Base-by-base conservation (phyloP, 2,113 vertebrate species). In the Deroptyus accipitrinus region DNA sequence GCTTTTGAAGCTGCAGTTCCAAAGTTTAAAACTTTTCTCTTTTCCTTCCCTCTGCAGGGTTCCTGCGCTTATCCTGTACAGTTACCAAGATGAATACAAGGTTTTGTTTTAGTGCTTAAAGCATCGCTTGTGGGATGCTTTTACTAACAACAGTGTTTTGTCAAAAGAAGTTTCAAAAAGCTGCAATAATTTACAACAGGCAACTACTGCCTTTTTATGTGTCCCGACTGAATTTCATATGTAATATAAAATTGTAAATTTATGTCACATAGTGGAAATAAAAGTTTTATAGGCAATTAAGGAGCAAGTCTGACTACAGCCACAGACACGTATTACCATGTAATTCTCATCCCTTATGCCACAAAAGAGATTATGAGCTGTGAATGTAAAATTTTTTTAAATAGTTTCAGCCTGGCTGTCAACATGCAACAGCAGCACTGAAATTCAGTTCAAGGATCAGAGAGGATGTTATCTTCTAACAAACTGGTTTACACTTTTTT, bases 31-130 rank as follows among this genome's bases (percentile, higher is more conserved):
- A 74, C 41, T 27, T 17, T 3, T 66, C n/a, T 44, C 7, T 92
- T 95, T 84, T 95, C 31, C 52, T 94, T 97, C 77, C 61, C 31
- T 98, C 83, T 96, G 33, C 98, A 99, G 99, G 96, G 98, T 99
- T 90, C 98, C 98, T 18, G 97, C 99, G 37, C 98, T 99, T 52
- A 98, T 99, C 87, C 97, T 99, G 63, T 99, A 99, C 97, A 99
- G 99, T 97, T 99, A 99, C 97, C 98, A 97, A 97, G 99, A 99
- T 0, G 99, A 99, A 93, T 99, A 99, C 97, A 99, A 99, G 98
- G 98, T 99, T 96, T 98, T 99, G 39, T 98, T 99, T 79, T 99
- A 98, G 98, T 85, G 57, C 46, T 73, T 57, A 46, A 84, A 63
- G 70, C 63, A 62, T 88, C 62, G 13, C 48, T 44, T 74, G 17